These are phyloP conservation scores for Conger conger DNA, from an alignment of 2,113 vertebrate species.

Conservation along the genomic window DNA sequence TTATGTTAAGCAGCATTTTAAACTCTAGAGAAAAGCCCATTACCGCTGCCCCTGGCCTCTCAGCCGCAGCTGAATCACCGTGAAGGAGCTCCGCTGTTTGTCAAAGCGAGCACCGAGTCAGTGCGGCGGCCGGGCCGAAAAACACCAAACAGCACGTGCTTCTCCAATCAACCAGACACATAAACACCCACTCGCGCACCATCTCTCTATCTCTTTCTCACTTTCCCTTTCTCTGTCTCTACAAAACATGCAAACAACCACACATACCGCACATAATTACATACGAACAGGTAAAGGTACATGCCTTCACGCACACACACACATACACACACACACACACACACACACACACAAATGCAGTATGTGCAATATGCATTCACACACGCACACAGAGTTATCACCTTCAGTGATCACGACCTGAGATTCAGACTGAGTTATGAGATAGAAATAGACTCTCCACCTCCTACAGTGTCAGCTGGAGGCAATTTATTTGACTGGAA, in stretches of 20 bases:
- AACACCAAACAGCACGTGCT: too few relatives aligned
- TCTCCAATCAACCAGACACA: too few relatives aligned
- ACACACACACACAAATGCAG: background rate
- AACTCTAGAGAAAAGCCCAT: background rate
- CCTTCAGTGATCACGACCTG: background rate
- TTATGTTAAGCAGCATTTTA: background rate
- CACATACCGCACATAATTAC: background rate
- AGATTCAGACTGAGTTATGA: background rate
- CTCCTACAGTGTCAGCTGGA: slow-evolving; percentile 3
- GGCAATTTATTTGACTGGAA: slow-evolving; percentile 2
- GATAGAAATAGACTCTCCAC: background rate
- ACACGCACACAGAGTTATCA: background rate
- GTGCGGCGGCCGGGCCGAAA: too few relatives aligned
- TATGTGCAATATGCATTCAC: background rate
- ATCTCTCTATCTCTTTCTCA: too few relatives aligned
- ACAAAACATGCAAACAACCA: too few relatives aligned
- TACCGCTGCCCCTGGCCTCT: too few relatives aligned
- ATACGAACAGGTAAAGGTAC: background rate
- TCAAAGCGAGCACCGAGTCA: background rate
- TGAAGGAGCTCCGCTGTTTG: background rate
- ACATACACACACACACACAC: background rate
- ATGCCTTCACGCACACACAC: background rate
- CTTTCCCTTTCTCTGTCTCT: too few relatives aligned
- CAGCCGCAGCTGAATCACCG: background rate
- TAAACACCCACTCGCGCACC: too few relatives aligned